Evolutionary conservation across 2,888 invertebrate species (phyloP).

Genomic region (Leuctra nigra): DNA sequence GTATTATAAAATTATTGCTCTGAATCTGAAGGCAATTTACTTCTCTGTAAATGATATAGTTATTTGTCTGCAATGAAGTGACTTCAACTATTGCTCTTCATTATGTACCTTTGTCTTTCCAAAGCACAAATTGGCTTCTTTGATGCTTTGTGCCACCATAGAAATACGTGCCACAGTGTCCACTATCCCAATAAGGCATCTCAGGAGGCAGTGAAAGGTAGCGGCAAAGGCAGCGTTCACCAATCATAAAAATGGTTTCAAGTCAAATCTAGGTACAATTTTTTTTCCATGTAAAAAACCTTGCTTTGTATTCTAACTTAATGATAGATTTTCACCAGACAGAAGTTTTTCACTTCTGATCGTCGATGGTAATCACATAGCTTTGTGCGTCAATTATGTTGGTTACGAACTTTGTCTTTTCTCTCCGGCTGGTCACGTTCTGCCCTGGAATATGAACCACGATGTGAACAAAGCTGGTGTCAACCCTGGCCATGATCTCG

Average conservation of each 20-base stretch:
- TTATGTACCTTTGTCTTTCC: too few relatives aligned
- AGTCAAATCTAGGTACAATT: slow-evolving; percentile 1
- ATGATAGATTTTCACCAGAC: slow-evolving; percentile 22
- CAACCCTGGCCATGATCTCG: slow-evolving; percentile 13
- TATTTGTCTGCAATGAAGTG: too few relatives aligned
- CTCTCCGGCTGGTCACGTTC: slow-evolving; percentile 19
- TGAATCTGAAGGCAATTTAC: too few relatives aligned
- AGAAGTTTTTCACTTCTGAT: background rate
- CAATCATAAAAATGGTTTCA: background rate
- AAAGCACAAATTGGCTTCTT: too few relatives aligned
- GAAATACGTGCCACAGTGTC: too few relatives aligned
- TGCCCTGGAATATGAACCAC: slow-evolving; percentile 21
- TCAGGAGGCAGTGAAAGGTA: too few relatives aligned
- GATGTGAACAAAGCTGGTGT: slow-evolving; percentile 19
- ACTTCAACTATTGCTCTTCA: too few relatives aligned
- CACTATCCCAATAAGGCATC: too few relatives aligned
- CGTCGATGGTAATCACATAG: slow-evolving; percentile 11
- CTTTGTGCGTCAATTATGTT: slow-evolving; percentile 5
- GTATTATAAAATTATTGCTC: too few relatives aligned
- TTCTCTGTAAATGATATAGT: too few relatives aligned
- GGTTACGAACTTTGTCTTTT: slow-evolving; percentile 4
- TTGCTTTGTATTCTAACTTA: slow-evolving; percentile 8
- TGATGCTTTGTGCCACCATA: too few relatives aligned
- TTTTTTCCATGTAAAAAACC: slow-evolving; percentile 2
- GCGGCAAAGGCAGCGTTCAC: slow-evolving; percentile 2